Conservation (phyloP, 2,113 vertebrate species). For the Cairina moschata region DNA sequence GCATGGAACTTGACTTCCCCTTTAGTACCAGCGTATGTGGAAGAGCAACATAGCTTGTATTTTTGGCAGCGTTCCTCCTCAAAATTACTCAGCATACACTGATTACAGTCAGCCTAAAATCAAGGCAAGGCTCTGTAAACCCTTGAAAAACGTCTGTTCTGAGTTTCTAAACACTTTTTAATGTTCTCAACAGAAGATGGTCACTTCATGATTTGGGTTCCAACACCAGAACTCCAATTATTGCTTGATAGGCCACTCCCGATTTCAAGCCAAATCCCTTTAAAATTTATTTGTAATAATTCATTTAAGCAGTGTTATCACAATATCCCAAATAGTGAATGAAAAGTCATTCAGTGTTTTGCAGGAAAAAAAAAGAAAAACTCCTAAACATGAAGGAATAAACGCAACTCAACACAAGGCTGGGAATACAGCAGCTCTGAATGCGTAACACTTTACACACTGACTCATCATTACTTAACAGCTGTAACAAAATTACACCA, state of each 20-base stretch:
- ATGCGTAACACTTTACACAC: not conserved
- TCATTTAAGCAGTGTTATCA: not conserved
- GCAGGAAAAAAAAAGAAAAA: not conserved
- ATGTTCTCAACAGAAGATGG: conserved; percentile 16
- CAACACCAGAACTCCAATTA: not conserved
- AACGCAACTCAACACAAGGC: not conserved
- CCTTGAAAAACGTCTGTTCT: conserved; percentile 12
- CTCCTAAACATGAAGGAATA: not conserved
- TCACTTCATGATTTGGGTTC: conserved; percentile 2
- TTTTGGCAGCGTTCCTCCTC: conserved; percentile 13
- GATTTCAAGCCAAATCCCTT: not conserved
- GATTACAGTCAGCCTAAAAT: not conserved
- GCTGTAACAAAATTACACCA: not conserved
- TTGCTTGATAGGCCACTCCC: not conserved
- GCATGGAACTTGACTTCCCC: not conserved
- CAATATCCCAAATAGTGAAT: not conserved
- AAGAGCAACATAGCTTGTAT: not conserved
- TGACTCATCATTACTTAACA: not conserved
- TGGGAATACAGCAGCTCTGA: not conserved
- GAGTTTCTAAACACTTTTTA: conserved; percentile 27
- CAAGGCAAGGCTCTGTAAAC: conserved; percentile 4
- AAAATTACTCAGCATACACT: not conserved
- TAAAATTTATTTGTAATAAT: conserved; percentile 6
- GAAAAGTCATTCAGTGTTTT: not conserved
- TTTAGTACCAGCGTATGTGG: not conserved